These are phyloP conservation scores for Pogonognathellus flavescens DNA, from an alignment of 1,140 invertebrate genomes.

Conservation along the genomic window DNA sequence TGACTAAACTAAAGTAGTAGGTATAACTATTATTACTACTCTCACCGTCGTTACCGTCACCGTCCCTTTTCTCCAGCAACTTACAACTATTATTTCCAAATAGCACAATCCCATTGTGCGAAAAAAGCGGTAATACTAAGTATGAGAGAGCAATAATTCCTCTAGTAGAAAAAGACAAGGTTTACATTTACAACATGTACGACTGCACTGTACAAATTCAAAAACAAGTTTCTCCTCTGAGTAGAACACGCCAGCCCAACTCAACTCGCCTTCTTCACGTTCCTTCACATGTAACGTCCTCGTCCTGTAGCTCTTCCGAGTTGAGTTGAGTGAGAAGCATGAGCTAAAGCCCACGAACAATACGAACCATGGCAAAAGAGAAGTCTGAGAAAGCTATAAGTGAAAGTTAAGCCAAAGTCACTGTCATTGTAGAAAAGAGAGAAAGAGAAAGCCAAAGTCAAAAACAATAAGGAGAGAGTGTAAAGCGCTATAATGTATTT, in stretches of 20 bases:
- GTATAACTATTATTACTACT: background rate
- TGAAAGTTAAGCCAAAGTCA: constrained; percentile 34
- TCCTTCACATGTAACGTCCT: too few relatives aligned
- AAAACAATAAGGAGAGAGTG: constrained; percentile 49
- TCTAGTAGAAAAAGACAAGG: constrained; percentile 5
- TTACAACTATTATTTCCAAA: constrained; percentile 11
- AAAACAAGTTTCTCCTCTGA: constrained; percentile 21
- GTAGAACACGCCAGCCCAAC: background rate
- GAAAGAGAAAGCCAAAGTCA: constrained; percentile 25
- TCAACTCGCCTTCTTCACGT: background rate
- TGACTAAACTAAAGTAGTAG: background rate
- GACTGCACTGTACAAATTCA: constrained; percentile 37
- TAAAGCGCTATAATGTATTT: constrained; percentile 50
- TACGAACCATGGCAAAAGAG: background rate
- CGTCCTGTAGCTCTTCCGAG: too few relatives aligned
- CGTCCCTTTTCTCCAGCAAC: background rate
- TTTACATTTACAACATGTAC: constrained; percentile 45
- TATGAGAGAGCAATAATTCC: constrained; percentile 27
- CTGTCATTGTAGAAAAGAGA: constrained; percentile 28
- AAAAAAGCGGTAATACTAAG: constrained; percentile 11
- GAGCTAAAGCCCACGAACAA: background rate
- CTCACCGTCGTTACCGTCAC: background rate
- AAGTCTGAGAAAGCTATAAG: constrained; percentile 35
- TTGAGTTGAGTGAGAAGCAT: background rate
- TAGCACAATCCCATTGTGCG: constrained; percentile 44